Evolutionary conservation across 2,113 vertebrate genomes (phyloP).

Genomic region (Electrona antarctica): DNA sequence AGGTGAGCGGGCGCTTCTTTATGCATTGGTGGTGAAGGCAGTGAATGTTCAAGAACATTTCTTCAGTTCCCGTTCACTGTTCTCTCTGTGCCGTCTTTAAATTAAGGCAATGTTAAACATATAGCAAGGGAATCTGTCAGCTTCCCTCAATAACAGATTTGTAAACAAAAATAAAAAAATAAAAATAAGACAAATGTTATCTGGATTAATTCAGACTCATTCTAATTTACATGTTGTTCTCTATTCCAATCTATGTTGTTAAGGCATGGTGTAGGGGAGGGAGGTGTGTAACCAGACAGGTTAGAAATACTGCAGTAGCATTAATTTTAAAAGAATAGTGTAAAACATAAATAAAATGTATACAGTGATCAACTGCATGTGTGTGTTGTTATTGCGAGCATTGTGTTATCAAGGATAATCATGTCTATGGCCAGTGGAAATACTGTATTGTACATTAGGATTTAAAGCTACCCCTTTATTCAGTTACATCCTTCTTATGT

Average conservation of each 20-base stretch:
- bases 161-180: neutral
- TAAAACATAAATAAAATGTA: conserved; percentile 49
- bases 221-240: conserved; percentile 17
- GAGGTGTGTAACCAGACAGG: conserved; percentile 44
- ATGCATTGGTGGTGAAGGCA: too few relatives aligned
- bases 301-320: conserved; percentile 63
- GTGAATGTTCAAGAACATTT: too few relatives aligned
- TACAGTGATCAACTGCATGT: conserved; percentile 58
- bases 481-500: too few relatives aligned
- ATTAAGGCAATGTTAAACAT: conserved; percentile 73
- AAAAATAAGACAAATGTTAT: conserved; percentile 4
- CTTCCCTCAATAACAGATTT: conserved; percentile 37
- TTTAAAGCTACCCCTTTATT: conserved; percentile 13
- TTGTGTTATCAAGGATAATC: conserved; percentile 25
- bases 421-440: conserved; percentile 55
- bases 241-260: neutral
- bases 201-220: conserved; percentile 27
- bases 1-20: too few relatives aligned
- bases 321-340: conserved; percentile 11
- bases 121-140: conserved; percentile 42
- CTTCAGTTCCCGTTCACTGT: conserved; percentile 54
- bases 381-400: conserved; percentile 53
- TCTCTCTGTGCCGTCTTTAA: conserved; percentile 53
- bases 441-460: conserved; percentile 54
- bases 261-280: conserved; percentile 33